Base-by-base conservation (phyloP, 2,888 invertebrate genomes). In the Drosophila stalkeri region DNA sequence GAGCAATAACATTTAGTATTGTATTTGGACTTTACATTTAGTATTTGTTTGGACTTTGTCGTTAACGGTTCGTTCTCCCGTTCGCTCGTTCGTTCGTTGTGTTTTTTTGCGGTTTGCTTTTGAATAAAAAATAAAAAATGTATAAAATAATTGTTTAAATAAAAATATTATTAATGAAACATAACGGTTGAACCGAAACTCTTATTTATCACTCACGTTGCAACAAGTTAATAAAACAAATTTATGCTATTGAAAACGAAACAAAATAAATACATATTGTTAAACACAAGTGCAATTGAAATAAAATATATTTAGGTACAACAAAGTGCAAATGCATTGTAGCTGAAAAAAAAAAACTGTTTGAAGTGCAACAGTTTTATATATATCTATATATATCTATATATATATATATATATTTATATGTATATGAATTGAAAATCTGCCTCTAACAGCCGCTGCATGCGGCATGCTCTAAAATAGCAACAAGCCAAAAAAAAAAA, bases 41-140 rank as follows among this genome's bases (percentile, higher is more conserved):
- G 77, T 77, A 91, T 92, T 92, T 92, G 92, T 92, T 93, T 92
- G 91, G 86, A 91, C 92, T 88, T 91, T 90, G 92, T 90, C 85
- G 90, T 91, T 88, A 84, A 85, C 91, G 92, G 92, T 91, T 88
- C 77, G 81, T 81, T 75, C 75, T 77, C 57, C 64, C 86, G 82
- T 77, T 85, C 89, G 78, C 62, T 77, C 87, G 78, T 79, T 81
- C 81, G 78, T 81, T 81, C 73, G 81, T 81, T 82, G 76, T 80
- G 72, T 70, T 85, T 66, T 67, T 67, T 72, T 78, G 80, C 77
- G 80, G 80, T 80, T 80, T 80, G 80, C 80, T 76, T 80, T 80
- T 80, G 67, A 74, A 81, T 64, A 78, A 82, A 74, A 31, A 64
- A 64, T 35, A 61, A 60, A 73, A 18, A 64, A 47, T 23, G 52